These are phyloP conservation scores for Carollia perspicillata DNA, from an alignment of 2,113 vertebrate genomes.

Conservation along the genomic window DNA sequence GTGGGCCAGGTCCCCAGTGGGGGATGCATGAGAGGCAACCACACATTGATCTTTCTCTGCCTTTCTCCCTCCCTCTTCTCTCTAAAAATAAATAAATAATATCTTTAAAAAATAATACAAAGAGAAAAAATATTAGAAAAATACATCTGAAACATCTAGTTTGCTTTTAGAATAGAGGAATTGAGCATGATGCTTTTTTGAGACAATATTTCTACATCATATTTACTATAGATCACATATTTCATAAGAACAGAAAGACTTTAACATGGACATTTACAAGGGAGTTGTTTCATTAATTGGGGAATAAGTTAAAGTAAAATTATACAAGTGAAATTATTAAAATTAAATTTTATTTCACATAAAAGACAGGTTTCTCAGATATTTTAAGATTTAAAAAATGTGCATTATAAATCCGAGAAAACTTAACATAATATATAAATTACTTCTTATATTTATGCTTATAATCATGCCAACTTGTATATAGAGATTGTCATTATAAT, in stretches of 20 bases:
- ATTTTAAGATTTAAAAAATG: not conserved
- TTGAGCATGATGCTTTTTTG: not conserved
- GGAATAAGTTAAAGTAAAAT: not conserved
- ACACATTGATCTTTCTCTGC: too few species aligned
- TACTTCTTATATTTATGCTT: not conserved
- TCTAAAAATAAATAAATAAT: too few species aligned
- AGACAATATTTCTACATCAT: not conserved
- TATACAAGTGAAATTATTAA: not conserved
- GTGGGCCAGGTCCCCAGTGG: too few species aligned
- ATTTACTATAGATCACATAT: not conserved
- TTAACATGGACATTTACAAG: fast-evolving
- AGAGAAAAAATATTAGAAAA: not conserved
- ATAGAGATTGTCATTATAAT: not conserved
- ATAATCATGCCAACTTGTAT: not conserved
- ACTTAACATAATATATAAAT: not conserved
- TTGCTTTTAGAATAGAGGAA: not conserved
- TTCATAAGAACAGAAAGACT: not conserved
- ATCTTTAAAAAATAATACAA: not conserved
- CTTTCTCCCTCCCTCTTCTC: too few species aligned
- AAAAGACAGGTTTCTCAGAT: not conserved
- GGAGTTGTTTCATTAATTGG: not conserved
- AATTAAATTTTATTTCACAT: not conserved
- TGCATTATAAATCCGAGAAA: not conserved
- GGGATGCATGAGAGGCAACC: too few species aligned
- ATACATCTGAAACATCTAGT: not conserved